Evolutionary conservation across 2,113 vertebrate species (phyloP), one percentile per base, ranked within the genome.

Genomic region (Sphaerodactylus townsendi): DNA sequence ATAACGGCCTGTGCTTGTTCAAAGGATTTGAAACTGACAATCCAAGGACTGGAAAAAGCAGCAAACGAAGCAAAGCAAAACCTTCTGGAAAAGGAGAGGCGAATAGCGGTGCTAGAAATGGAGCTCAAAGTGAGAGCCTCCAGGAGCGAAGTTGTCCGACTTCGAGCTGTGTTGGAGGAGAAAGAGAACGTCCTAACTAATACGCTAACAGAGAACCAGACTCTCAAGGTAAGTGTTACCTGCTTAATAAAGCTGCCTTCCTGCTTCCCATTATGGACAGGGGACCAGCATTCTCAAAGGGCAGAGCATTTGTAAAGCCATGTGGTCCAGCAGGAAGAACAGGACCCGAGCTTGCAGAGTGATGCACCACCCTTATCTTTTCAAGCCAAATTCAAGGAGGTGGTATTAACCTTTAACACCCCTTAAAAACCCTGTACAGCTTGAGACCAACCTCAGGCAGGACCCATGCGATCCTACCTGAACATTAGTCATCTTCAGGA

Each of bases 141-240:
- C 79, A 91, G 93, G 83, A 91, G 89, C 1, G 83, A 95, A 53
- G 91, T 97, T 77, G 82, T 90, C 53, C 93, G 96, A 62, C 93
- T 96, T 69, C 88, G 94, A 1, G 88, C 81, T 1, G 89, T 94
- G 50, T 87, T 97, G 5, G 89, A 92, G 33, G 96, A 98, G 75
- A 95, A 88, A 14, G 94, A 97, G 46, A 81, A 88, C 2, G 9
- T 64, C 2, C 94, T 98, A 77, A 93, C 89, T 79, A 91, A 72
- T 56, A 59, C 90, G 91, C 81, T 92, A 88, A 82, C 70, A 68
- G 90, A 91, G 71, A 93, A 93, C 3, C 86, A 90, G 84, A 82
- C 2, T 68, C 94, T 96, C 77, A 90, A 96, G 95, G 96, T 97
- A 92, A 28, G 66, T 39, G 23, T 39, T 39, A 19, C 28, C 41